Evolutionary conservation across 2,888 invertebrate species (phyloP), one percentile per base, ranked within the genome.

Genomic region (Hipparchia sbordonii): DNA sequence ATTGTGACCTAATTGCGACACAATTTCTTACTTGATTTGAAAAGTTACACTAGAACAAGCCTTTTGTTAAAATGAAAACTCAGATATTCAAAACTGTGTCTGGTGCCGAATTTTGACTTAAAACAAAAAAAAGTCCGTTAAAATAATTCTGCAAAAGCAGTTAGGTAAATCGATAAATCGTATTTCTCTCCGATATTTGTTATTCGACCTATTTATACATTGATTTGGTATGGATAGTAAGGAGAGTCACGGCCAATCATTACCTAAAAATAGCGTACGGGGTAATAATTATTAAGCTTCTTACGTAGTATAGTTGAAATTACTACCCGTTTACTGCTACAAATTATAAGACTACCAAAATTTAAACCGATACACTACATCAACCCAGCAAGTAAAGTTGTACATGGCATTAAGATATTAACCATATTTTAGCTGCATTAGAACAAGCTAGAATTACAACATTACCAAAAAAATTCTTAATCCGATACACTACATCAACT

Each of bases 171-270:
- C 62, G 13, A 46, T 39, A 13, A 63, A 52, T 52, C 33, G 33
- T 39, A 52, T 45, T 51, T 48, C 12, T 68, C 13, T 12, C 12
- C 12, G 7, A 60, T 59, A 12, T 59, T 59, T 68, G 48, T 67
- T 67, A 57, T 46, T 51, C 48, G 45, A 13, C 6, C 67, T 60
- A 68, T 68, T 68, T 48, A 57, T 68, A 68, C 10, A 13, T 48
- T 48, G 57, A 46, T 48, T 48, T 67, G 57, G 54, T 39, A 39
- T 39, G 9, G 23, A 23, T 67, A 23, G 57, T 46, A 48, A 46
- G 10, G 9, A 59, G 67, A 68, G 59, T 68, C 67, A 68, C 48
- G 67, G 67, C 48, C 59, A 68, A 51, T 5, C 59, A 67, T 33
- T 12, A 59, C 48, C 48, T 48, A 68, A 59, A 68, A 68, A 68